Percentiles rank a stretch among this genome's conserved stretches.
Conservation (phyloP, 2,113 vertebrate species). For the Zapus hudsonius region DNA sequence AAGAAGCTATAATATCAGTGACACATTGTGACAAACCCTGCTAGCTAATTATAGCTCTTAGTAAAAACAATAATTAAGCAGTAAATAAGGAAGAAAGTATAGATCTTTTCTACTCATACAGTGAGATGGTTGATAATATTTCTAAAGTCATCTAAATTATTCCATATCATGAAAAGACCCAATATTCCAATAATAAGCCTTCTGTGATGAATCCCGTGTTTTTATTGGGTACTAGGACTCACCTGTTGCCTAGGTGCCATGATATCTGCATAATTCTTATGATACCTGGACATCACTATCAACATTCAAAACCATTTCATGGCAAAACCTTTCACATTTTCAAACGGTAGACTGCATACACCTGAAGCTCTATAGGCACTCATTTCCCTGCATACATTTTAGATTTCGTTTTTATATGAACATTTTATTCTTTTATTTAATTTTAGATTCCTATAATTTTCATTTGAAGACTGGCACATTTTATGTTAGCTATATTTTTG, state of each 20-base stretch:
- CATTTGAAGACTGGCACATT: constrained; percentile 58
- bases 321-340: background rate
- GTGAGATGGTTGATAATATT: background rate
- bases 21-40: background rate
- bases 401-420: background rate
- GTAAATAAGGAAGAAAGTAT: background rate
- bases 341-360: background rate
- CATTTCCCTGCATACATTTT: background rate
- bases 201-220: background rate
- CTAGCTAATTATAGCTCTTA: background rate
- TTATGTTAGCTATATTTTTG: constrained; percentile 57
- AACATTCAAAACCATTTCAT: background rate
- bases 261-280: background rate
- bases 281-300: background rate
- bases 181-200: background rate
- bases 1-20: background rate
- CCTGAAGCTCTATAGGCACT: background rate
- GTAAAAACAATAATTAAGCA: background rate
- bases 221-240: background rate
- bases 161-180: background rate
- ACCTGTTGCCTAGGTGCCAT: background rate
- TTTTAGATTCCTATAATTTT: constrained; percentile 59
- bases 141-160: background rate
- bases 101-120: background rate
- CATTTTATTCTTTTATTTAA: constrained; percentile 59